These are phyloP conservation scores for Myotis planiceps DNA, from an alignment of 2,797 vertebrate species.

Conservation along the genomic window DNA sequence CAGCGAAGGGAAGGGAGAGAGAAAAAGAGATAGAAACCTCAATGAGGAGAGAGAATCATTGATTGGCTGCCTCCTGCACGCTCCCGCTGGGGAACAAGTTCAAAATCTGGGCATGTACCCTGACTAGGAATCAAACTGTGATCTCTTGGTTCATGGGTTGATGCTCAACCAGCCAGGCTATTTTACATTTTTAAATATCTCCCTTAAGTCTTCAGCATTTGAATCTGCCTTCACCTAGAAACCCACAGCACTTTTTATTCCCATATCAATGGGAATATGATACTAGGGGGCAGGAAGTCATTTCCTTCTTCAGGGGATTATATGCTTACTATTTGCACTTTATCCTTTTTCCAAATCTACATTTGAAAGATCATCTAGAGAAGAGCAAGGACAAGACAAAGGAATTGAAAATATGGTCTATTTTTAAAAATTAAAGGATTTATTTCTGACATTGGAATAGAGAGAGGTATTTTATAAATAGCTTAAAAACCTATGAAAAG, in stretches of 20 bases:
- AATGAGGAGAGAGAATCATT: too few relatives aligned
- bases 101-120: background rate
- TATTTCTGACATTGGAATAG: background rate
- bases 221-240: background rate
- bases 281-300: background rate
- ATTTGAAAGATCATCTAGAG: background rate
- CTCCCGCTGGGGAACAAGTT: background rate
- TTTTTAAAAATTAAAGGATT: background rate
- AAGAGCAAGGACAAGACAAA: conserved; percentile 6
- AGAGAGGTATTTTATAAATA: conserved; percentile 3
- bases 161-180: background rate
- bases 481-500: background rate
- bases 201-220: background rate
- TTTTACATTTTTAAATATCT: background rate
- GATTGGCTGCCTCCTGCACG: background rate
- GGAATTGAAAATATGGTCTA: background rate
- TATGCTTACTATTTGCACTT: background rate
- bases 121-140: background rate
- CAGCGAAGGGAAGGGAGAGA: background rate
- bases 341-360: background rate
- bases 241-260: background rate
- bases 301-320: background rate
- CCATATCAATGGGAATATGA: background rate
- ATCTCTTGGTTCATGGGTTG: background rate
- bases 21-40: background rate